These are phyloP conservation scores for Pitangus sulphuratus DNA, from an alignment of 2,797 vertebrate species.

Conservation along the genomic window DNA sequence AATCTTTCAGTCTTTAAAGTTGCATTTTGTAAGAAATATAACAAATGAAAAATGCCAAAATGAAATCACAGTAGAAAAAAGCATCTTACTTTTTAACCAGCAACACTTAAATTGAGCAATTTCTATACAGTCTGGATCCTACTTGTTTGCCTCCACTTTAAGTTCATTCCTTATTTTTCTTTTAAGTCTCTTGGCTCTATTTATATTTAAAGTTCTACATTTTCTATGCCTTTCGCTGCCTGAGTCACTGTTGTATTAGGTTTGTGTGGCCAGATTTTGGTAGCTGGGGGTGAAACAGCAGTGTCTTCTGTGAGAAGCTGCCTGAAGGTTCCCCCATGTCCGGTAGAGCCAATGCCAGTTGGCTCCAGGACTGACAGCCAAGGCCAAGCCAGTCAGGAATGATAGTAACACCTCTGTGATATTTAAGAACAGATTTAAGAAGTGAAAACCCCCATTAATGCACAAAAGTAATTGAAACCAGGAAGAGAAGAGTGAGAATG, in stretches of 20 bases:
- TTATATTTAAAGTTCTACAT: background rate
- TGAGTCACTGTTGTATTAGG: background rate
- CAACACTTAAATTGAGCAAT: background rate
- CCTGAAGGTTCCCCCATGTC: background rate
- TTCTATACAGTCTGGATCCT: background rate
- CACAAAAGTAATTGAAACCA: accelerated
- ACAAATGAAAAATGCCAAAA: background rate
- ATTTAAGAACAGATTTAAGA: background rate
- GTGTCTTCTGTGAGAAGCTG: background rate
- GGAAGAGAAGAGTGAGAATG: background rate
- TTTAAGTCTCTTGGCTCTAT: background rate
- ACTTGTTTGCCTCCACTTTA: background rate
- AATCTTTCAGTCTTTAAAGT: background rate
- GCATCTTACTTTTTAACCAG: background rate
- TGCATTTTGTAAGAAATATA: background rate
- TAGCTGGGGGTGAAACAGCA: accelerated
- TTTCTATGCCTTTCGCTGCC: background rate
- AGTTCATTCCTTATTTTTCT: background rate
- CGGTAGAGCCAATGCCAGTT: accelerated
- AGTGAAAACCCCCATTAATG: background rate
- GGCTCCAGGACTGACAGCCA: background rate
- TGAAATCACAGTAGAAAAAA: background rate
- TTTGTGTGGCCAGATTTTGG: background rate
- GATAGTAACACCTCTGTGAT: background rate
- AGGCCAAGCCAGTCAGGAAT: background rate